These are phyloP conservation scores for Chloropsis hardwickii DNA, from an alignment of 2,113 vertebrate species.

Conservation along the genomic window DNA sequence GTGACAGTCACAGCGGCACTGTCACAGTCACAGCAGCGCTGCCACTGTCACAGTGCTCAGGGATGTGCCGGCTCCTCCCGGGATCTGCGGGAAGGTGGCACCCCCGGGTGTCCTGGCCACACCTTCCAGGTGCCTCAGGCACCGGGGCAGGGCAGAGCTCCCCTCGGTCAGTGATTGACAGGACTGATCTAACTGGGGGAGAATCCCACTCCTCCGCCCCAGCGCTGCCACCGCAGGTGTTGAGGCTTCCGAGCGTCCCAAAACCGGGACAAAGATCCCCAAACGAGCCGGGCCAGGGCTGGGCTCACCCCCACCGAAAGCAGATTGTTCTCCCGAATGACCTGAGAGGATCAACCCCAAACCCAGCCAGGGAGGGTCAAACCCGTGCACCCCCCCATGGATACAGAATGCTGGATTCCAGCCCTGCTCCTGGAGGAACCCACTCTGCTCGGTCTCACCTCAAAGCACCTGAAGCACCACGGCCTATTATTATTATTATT, in stretches of 20 bases:
- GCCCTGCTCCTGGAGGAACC: not conserved
- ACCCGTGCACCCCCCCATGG: rapidly evolving
- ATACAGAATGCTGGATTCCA: not conserved
- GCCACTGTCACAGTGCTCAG: rapidly evolving
- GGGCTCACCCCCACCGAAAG: not conserved
- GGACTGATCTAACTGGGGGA: rapidly evolving
- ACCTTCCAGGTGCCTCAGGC: rapidly evolving
- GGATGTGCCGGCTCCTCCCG: not conserved
- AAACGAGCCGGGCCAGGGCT: rapidly evolving
- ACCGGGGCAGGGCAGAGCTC: rapidly evolving
- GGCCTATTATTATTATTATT: rapidly evolving
- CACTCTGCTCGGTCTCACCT: not conserved
- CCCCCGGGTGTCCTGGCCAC: rapidly evolving
- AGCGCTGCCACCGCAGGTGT: rapidly evolving
- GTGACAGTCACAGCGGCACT: not conserved
- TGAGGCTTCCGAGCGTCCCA: not conserved
- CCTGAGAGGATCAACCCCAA: not conserved
- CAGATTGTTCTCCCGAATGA: not conserved
- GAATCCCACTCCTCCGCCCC: rapidly evolving
- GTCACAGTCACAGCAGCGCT: rapidly evolving
- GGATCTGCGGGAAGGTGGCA: not conserved
- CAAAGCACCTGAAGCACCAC: not conserved
- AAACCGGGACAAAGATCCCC: not conserved
- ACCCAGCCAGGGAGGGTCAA: not conserved
- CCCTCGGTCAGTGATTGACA: rapidly evolving